Base-by-base conservation (phyloP, 1,140 invertebrate species). In the Brachionus rubens region DNA sequence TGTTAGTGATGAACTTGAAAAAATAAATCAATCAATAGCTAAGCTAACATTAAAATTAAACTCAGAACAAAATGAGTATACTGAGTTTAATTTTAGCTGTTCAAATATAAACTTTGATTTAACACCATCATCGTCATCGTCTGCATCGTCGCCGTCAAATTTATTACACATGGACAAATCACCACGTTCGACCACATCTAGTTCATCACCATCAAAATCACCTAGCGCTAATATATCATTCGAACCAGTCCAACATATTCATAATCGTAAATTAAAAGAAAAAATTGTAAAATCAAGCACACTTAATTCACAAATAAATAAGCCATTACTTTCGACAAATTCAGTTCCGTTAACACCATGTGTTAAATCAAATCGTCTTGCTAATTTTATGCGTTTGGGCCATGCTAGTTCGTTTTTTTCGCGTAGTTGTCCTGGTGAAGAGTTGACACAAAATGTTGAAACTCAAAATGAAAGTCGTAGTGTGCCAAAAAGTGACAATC, bases 391-490 rank as follows among this genome's bases (percentile, higher is more conserved):
- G 46, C 28, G 48, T 19, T 26, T 50, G 9, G 46, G 21, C 19
- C 26, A 72, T 1, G 46, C 46, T 5, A 72, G 36, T 40, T 48
- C 46, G 1, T 72, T 72, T 40, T 72, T 72, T 72, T 72, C 68
- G 2, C 68, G 68, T 4, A 72, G 68, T 14, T 72, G 68, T 54
- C 68, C 68, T 48, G 68, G 68, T 24, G 68, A 72, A 72, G 68
- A 72, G 21, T 21, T 48, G 10, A 28, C 68, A 12, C 26, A 59
- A 36, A 59, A 2, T 54, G 6, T 5, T 21, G 26, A 26, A 30
- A 33, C 46, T 16, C 6, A 6, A 14, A 12, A 16, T 14, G 26
- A 72, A 72, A 19, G 26, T 10, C 30, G n/a, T 30, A 16, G 7
- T n/a, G 9, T 14, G 12, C 50, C 26, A 6, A 59, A 59, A 33